Evolutionary conservation across 64 coral and sea anemone genomes (phyloP).

Genomic region (Montipora sp.): DNA sequence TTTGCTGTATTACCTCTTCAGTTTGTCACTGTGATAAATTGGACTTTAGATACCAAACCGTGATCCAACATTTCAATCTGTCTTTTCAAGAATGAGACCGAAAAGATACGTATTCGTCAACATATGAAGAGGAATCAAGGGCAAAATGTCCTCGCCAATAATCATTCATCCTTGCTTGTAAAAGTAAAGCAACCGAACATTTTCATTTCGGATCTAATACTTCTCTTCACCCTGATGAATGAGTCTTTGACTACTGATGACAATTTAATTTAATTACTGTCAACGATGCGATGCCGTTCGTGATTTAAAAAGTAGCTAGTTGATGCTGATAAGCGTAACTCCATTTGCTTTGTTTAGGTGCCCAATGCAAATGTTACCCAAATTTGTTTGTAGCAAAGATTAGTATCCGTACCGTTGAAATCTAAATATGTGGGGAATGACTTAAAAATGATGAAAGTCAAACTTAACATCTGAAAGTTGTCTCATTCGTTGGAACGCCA

Average conservation of each 20-base stretch:
- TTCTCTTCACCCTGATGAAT: conserved; percentile 28
- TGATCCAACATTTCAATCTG: not conserved
- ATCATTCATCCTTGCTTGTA: not conserved
- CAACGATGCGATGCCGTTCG: not conserved
- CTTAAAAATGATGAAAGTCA: not conserved
- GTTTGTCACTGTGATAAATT: conserved; percentile 55
- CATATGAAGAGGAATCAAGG: no score
- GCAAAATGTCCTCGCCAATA: not conserved
- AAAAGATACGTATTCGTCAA: not conserved
- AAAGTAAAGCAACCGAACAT: not conserved
- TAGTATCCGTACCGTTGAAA: not conserved
- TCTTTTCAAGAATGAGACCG: not conserved
- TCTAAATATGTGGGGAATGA: not conserved
- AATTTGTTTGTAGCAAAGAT: not conserved
- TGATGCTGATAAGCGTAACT: conserved; percentile 14
- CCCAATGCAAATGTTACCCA: not conserved
- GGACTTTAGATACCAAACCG: not conserved
- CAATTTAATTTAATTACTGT: conserved; percentile 56
- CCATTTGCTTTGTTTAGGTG: not conserved
- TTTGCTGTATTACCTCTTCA: conserved; percentile 16
- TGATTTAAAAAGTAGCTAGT: not conserved
- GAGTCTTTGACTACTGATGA: conserved; percentile 36
- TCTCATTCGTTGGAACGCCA: no score
- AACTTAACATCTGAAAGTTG: no score
- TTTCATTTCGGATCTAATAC: not conserved